Evolutionary conservation across 2,113 vertebrate species (phyloP), one percentile per base, ranked within the genome.

Genomic region (Turnix velox): DNA sequence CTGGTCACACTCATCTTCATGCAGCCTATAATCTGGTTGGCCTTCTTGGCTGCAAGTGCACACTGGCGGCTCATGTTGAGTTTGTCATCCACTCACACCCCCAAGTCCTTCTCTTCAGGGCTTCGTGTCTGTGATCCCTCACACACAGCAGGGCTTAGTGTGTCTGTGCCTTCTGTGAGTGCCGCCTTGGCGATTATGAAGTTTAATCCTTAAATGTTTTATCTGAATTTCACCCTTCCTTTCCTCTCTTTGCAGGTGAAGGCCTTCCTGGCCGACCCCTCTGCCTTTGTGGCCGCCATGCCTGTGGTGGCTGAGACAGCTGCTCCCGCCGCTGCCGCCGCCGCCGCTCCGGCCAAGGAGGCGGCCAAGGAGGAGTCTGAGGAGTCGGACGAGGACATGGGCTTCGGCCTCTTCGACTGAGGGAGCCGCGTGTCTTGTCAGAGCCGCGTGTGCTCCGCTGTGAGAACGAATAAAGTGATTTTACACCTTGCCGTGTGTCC

Each of bases 371-470:
- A 99, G 51, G 99, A 99, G 65, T 99, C 99, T 0, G 99, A 99
- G 87, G 99, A 98, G 93, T 99, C 99, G 0, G 99, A 99, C 0
- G 99, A 99, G 14, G 99, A 99, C 97, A 99, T 99, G 99, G 99
- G 99, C 86, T 99, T 99, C 3, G 98, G 98, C 71, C 98, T 99
- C 48, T 99, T 99, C 12, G 99, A 99, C 96, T 99, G 97, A 97
- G 7, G 27, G 23, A 54, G 2, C 35, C 14, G 14, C 7, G 39
- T 75, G 62, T 59, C 63, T 42, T 22, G 43, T 61, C 86, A 55
- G 23, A 43, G 16, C 39, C n/a, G n/a, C n/a, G n/a, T n/a, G n/a
- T 20, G 76, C 10, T 33, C 57, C 45, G 25, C 37, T 49, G 23
- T 74, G 49, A 86, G 84, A 96, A 98, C 97, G 97, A 97, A 98